Evolutionary conservation across 2,113 vertebrate species (phyloP).

Genomic region (Oxyura jamaicensis): DNA sequence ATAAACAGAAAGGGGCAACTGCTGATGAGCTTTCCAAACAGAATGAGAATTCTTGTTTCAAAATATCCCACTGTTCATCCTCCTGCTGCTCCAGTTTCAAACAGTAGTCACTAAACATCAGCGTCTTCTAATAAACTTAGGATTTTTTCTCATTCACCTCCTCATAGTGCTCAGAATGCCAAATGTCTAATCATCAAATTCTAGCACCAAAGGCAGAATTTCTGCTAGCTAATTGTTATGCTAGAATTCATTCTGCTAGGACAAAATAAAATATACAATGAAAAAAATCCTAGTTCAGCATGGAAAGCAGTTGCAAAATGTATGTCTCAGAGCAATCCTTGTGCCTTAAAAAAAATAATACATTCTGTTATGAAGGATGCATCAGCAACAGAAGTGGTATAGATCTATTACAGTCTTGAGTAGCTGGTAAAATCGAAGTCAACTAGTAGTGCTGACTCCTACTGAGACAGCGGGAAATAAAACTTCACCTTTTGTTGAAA

Average conservation of each 20-base stretch:
- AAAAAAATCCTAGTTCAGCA: not conserved
- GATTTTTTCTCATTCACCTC: not conserved
- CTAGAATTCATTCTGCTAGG: not conserved
- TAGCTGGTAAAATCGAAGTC: not conserved
- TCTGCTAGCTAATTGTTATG: not conserved
- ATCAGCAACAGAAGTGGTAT: not conserved
- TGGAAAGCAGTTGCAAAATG: not conserved
- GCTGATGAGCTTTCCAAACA: not conserved
- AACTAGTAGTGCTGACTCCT: not conserved
- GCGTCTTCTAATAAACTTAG: not conserved
- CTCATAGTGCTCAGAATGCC: not conserved
- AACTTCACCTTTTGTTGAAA: not conserved
- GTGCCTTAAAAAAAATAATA: not conserved
- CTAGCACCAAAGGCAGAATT: not conserved
- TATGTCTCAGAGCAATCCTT: not conserved
- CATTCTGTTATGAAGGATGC: not conserved
- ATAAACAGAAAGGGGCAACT: not conserved
- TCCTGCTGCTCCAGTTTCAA: not conserved
- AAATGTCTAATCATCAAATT: not conserved
- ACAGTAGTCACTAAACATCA: not conserved
- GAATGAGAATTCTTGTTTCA: not conserved
- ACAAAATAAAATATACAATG: not conserved
- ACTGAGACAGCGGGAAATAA: not conserved
- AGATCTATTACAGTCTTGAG: not conserved
- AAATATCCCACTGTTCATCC: not conserved